Evolutionary conservation across 1,140 invertebrate species (phyloP), one percentile per base, ranked within the genome.

Genomic region (Potamilus streckersoni): DNA sequence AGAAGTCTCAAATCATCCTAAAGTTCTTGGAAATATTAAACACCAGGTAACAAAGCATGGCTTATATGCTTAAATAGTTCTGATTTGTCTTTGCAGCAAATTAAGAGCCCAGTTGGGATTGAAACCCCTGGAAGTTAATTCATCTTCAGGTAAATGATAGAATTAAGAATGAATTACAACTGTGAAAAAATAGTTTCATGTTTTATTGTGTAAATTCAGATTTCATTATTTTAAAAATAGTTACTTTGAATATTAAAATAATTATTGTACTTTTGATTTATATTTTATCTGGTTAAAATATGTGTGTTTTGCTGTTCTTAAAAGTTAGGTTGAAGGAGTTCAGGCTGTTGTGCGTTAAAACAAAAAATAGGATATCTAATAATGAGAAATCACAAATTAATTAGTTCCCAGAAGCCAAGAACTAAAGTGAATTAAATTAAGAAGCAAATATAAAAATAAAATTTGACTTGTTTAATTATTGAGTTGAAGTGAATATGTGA

Each of bases 71-170:
- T 67, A 58, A 27, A 56, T 23, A 27, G 27, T 67, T 23, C 64
- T 61, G 59, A 65, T 64, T 78, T 81, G 66, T 61, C 61, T 71
- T 85, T 85, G 61, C 80, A 91, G 90, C 89, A 95, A 94, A 84
- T 88, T 99, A 0, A 91, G 97, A 85, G 95, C 95, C 12, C 97
- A 98, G 87, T 92, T 99, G 19, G 97, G 97, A 4, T 90, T 99
- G 3, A 98, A 98, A 87, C 98, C 97, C 11, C 90, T 99, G 2
- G 94, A 98, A 84, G 90, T 96, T 14, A 73, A 74, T 59, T 56
- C 64, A 55, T 38, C 38, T 38, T 38, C 38, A 38, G 38, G 38
- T 38, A 38, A 38, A 38, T 38, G 8, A 38, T 38, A 38, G 38
- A 38, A 38, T 2, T 38, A 38, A 38, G 38, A 38, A 38, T 38